Conservation (phyloP, 2,797 vertebrate genomes). For the Chelon labrosus region DNA sequence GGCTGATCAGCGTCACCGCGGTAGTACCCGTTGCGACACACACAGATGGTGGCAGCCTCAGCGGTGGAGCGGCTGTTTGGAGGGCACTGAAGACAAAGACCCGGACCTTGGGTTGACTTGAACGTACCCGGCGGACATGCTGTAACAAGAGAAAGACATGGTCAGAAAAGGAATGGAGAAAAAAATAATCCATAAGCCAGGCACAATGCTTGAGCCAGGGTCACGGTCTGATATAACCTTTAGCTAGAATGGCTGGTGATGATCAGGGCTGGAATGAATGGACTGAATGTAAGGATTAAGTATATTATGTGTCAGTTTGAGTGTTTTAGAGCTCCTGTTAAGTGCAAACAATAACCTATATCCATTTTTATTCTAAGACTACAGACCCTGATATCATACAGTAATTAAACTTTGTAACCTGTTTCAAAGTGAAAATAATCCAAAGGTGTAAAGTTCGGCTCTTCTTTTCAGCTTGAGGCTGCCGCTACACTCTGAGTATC, state of each 20-base stretch:
- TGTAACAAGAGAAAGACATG: slow-evolving; percentile 73
- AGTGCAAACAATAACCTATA: too few species aligned
- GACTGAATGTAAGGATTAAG: too few species aligned
- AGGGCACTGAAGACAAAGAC: slow-evolving; percentile 92
- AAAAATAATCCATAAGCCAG: neutral
- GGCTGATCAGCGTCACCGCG: slow-evolving; percentile 92
- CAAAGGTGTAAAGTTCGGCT: too few species aligned
- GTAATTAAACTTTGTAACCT: too few species aligned
- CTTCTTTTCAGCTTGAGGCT: too few species aligned
- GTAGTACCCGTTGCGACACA: slow-evolving; percentile 96
- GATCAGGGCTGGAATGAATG: too few species aligned
- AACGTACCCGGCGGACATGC: slow-evolving; percentile 96
- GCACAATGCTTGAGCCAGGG: neutral
- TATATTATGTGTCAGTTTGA: too few species aligned
- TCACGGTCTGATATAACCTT: slow-evolving; percentile 12
- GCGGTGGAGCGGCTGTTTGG: slow-evolving; percentile 93
- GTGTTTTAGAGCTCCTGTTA: too few species aligned
- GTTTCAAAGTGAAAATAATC: too few species aligned
- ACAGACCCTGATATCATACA: too few species aligned
- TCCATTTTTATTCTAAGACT: too few species aligned
- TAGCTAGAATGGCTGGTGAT: neutral
- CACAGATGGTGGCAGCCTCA: slow-evolving; percentile 92
- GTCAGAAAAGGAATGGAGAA: slow-evolving; percentile 6
- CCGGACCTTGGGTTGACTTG: slow-evolving; percentile 93
- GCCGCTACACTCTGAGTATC: too few species aligned